A percentile compares a stretch with the other conserved stretches of the same genome.
Evolutionary conservation across 1,140 invertebrate genomes (phyloP).

Genomic region (Phortica variegata): DNA sequence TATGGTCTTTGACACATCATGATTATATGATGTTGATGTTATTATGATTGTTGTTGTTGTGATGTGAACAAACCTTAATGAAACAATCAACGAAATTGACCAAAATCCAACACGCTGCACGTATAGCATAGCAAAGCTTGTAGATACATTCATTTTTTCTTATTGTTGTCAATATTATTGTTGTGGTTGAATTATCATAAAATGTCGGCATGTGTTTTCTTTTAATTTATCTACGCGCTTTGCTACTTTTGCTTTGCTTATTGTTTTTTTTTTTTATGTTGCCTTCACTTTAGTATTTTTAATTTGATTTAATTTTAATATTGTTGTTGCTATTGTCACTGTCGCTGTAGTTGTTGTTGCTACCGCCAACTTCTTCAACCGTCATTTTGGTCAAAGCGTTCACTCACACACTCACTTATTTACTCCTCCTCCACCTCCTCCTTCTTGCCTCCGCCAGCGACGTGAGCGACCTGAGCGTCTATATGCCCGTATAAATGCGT

Average conservation of each 20-base stretch:
- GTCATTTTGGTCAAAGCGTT: too few species aligned
- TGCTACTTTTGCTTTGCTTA: neutral
- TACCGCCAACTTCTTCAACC: too few species aligned
- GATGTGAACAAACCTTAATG: conserved; percentile 19
- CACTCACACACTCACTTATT: too few species aligned
- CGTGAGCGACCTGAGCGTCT: neutral
- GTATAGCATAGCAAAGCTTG: neutral
- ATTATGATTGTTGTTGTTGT: too few species aligned
- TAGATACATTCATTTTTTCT: conserved; percentile 19
- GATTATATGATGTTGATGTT: conserved; percentile 44
- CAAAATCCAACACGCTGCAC: neutral
- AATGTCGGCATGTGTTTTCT: conserved; percentile 9
- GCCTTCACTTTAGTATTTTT: conserved; percentile 20
- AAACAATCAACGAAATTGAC: conserved; percentile 36
- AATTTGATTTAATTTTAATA: conserved; percentile 47
- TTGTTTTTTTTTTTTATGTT: conserved; percentile 5
- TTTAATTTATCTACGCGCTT: conserved; percentile 4
- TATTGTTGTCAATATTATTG: too few species aligned
- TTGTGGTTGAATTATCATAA: too few species aligned
- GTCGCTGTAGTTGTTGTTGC: conserved; percentile 1
- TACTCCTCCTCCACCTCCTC: too few species aligned
- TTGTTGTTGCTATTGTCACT: conserved; percentile 18
- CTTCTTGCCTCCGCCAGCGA: too few species aligned
- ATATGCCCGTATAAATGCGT: conserved; percentile 35
- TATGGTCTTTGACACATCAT: conserved; percentile 52